phyloP scores from a whole-genome alignment of 2,797 vertebrate genomes.

The Cetoscarus ocellatus region DNA sequence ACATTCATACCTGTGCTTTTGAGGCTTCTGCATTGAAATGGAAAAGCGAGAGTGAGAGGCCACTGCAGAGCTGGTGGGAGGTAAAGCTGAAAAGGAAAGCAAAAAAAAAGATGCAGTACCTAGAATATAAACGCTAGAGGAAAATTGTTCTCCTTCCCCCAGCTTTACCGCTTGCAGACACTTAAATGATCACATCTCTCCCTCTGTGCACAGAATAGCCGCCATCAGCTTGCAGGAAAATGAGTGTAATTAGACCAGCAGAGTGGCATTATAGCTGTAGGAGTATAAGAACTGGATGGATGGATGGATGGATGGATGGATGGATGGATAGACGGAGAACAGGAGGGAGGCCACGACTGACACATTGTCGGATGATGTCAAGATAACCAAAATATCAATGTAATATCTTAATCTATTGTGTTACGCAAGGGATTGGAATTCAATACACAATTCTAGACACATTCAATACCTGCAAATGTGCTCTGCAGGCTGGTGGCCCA shows the following conservation, averaged over 20 bases:
- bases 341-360: not conserved
- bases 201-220: slow-evolving; percentile 29
- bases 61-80: slow-evolving; percentile 19
- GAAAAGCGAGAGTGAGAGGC: slow-evolving; percentile 18
- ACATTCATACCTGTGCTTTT: slow-evolving; percentile 7
- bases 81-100: slow-evolving; percentile 1
- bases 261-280: slow-evolving; percentile 25
- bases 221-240: slow-evolving; percentile 43
- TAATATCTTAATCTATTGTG: slow-evolving; percentile 6
- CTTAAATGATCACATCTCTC: slow-evolving; percentile 44
- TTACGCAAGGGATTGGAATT: slow-evolving; percentile 30
- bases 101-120: slow-evolving; percentile 12
- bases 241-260: slow-evolving; percentile 58
- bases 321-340: slow-evolving; percentile 23
- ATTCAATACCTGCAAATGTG: slow-evolving; percentile 13
- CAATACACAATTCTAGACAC: slow-evolving; percentile 16
- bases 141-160: slow-evolving; percentile 26
- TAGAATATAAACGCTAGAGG: slow-evolving; percentile 7
- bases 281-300: slow-evolving; percentile 34
- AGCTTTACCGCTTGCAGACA: slow-evolving; percentile 28
- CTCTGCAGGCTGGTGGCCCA: slow-evolving; percentile 25
- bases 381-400: slow-evolving; percentile 41
- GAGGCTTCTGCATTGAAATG: not conserved
- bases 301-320: slow-evolving; percentile 16
- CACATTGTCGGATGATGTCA: slow-evolving; percentile 11